phyloP scores from a whole-genome alignment of 2,113 vertebrate species.

The Tachysurus fulvidraco region DNA sequence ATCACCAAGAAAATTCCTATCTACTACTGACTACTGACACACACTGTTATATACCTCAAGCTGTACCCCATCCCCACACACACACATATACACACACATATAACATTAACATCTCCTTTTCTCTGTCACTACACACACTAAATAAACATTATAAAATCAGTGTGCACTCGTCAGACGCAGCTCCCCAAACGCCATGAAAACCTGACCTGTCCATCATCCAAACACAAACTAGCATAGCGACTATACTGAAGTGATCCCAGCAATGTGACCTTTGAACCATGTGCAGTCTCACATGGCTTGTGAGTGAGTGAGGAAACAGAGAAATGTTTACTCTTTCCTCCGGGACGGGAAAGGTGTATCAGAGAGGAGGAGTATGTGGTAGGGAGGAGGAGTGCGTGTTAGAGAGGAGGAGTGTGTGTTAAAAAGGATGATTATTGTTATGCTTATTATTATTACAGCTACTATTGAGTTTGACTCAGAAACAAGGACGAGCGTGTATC shows the following conservation, averaged over 20 bases:
- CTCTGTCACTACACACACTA: background rate
- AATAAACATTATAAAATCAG: slow-evolving; percentile 13
- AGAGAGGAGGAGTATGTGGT: background rate
- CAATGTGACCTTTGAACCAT: slow-evolving; percentile 53
- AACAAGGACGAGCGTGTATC: background rate
- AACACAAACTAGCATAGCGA: slow-evolving; percentile 55
- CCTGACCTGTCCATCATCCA: slow-evolving; percentile 43
- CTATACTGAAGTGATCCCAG: slow-evolving; percentile 57
- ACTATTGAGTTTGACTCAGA: no score
- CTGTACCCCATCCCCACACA: background rate
- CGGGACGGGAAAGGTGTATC: background rate
- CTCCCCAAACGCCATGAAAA: slow-evolving; percentile 52
- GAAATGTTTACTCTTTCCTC: background rate
- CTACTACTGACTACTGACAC: background rate
- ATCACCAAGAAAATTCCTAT: background rate
- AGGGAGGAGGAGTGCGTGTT: background rate
- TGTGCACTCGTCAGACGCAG: background rate
- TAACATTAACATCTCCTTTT: background rate
- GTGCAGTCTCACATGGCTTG: slow-evolving; percentile 31
- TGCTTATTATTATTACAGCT: no score
- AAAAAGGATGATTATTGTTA: background rate
- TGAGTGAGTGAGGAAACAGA: slow-evolving; percentile 60
- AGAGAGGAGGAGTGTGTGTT: background rate
- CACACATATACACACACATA: background rate
- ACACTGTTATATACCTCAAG: background rate